A percentile compares a stretch with the other conserved stretches of the same genome.
Evolutionary conservation across 2,888 invertebrate species (phyloP).

Genomic region (Rhagophthalmus giganteus): DNA sequence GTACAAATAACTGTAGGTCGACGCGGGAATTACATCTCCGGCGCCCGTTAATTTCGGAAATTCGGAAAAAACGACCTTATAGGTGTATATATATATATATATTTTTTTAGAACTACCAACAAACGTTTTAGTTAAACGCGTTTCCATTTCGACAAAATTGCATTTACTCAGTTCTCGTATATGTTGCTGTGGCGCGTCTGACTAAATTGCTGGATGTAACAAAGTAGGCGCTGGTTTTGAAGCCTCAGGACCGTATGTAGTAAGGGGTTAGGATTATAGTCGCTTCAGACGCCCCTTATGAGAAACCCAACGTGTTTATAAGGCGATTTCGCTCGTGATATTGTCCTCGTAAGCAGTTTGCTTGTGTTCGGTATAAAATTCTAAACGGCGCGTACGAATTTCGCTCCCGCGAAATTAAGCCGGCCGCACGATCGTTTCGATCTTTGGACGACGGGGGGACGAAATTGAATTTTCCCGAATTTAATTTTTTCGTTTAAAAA

Average conservation of each 20-base stretch:
- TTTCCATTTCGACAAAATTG: constrained; percentile 35
- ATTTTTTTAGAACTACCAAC: constrained; percentile 14
- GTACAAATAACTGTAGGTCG: background rate
- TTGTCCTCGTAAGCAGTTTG: constrained; percentile 30
- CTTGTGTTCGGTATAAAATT: constrained; percentile 20
- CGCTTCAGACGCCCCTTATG: constrained; percentile 28
- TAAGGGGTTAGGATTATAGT: constrained; percentile 29
- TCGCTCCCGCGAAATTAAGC: constrained; percentile 7
- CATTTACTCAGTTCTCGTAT: constrained; percentile 37
- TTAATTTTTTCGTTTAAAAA: no score
- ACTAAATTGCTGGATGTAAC: constrained; percentile 33
- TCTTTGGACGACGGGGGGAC: background rate
- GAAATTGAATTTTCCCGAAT: no score
- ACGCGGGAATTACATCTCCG: no score
- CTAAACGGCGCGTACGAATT: constrained; percentile 15
- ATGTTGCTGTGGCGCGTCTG: constrained; percentile 32
- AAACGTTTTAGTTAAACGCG: constrained; percentile 27
- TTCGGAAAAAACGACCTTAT: constrained; percentile 1
- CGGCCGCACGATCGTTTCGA: background rate
- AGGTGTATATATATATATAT: no score
- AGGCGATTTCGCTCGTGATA: constrained; percentile 30
- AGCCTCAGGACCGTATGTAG: constrained; percentile 20
- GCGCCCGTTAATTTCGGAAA: background rate
- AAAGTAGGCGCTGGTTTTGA: constrained; percentile 25
- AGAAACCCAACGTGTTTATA: constrained; percentile 31